Base-by-base conservation (phyloP, 2,797 vertebrate species). In the Hydrophis major region DNA sequence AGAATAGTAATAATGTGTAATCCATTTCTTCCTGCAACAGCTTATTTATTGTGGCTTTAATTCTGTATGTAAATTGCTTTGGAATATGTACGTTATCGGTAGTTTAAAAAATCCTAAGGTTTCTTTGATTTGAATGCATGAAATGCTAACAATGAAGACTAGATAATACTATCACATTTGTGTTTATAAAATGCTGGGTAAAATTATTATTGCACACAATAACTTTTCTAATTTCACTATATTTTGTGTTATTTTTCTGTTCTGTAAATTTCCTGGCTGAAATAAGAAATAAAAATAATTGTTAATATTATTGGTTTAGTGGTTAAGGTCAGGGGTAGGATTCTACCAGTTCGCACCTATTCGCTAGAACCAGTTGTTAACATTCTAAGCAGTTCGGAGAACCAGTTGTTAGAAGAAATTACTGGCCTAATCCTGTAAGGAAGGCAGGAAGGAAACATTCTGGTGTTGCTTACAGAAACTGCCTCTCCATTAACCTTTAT, bases 171-270 rank as follows among this genome's bases (percentile, higher is more conserved):
- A 22, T 50, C n/a, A 78, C 57, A 92, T 47, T 27, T 18, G 88
- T 94, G 94, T 93, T 88, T 94, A 91, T 93, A 92, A 93, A 66
- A 93, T 92, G 88, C 86, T 95, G 78, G 90, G 88, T 66, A 86
- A 89, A 78, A 88, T 22, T 95, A 89, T 87, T 91, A 96, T 16
- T n/a, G 61, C 60, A 93, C 89, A 90, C 89, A 78, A 92, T 88
- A 2, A 0, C 27, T 83, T 1, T 0, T 87, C 78, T 89, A 86
- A 28, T 56, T 47, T 86, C 89, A 94, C 18, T 86, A 20, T 16
- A 86, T 89, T 86, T 88, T 91, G 91, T 92, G 55, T 12, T 4
- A 78, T 57, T 87, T 91, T 93, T 83, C 92, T 86, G 88, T n/a
- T 61, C 56, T 89, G 7, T 74, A 20, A 56, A 86, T 91, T 66